Base-by-base conservation (phyloP, 2,797 vertebrate genomes). In the Acanthornis magna region DNA sequence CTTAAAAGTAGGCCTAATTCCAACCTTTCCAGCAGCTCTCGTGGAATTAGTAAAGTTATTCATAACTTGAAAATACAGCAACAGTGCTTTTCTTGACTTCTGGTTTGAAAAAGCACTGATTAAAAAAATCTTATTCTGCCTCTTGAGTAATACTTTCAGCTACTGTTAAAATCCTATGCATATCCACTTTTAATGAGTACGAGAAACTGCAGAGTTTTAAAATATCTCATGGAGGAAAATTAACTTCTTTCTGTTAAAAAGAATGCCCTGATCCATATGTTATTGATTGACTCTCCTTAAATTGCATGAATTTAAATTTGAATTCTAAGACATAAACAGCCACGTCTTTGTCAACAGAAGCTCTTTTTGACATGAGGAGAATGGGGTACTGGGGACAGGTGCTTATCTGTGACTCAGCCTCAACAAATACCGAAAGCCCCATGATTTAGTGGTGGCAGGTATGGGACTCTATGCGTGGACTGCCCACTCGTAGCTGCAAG, bases 381-480 rank as follows among this genome's bases (percentile, higher is more conserved):
- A 54, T 0, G 0, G 42, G 11, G 4, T 67, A n/a, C 32, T 54
- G 30, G 43, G 42, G 23, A 53, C 34, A 73, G 34, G 21, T 85
- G 47, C 16, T 68, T 79, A n/a, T 34, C 42, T 72, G 32, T 77
- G 50, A 45, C 16, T 74, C 27, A 48, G n/a, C 27, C 42, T 77
- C 53, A 32, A 25, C 29, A 86, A 75, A 57, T 43, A 68, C 5
- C 47, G 26, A 43, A 77, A 93, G 43, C 9, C 38, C 18, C 21
- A 5, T 54, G 19, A 30, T 4, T 54, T 58, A 23, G 10, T 2
- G 82, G 29, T 68, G 47, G 29, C 45, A 88, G 54, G 29, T 53
- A 19, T 0, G 54, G 50, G n/a, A 45, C 26, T 60, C 20, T 55
- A 19, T 21, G 30, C 0, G 0, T 55, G 74, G 42, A 34, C 10